Evolutionary conservation across 2,797 vertebrate genomes (phyloP), one percentile per base, ranked within the genome.

Genomic region (Hoplostethus mediterraneus): DNA sequence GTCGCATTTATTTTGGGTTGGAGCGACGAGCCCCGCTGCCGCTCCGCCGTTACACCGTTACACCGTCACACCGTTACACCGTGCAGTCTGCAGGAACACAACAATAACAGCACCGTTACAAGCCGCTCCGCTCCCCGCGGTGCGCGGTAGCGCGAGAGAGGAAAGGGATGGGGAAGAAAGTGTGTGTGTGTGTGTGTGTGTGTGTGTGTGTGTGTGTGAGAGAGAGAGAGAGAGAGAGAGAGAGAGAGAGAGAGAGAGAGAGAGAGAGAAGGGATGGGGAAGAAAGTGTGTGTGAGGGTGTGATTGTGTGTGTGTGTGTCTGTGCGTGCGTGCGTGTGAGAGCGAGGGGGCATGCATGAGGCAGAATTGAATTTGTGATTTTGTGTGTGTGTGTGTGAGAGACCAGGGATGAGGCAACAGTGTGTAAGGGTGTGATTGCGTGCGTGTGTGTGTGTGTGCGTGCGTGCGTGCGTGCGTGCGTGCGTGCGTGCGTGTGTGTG

Each of bases 71-170:
- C 73, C 51, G 65, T 45, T 45, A 60, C 73, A 10, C 45, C 6
- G 61, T 44, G 25, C 73, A 63, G 71, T 66, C 67, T 63, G 52
- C 67, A 60, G 52, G 49, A 49, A 68, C 69, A 71, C 1, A 21
- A 21, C 21, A 21, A 21, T 21, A 62, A 5, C 2, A 44, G 67
- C 75, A 48, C 47, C 17, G 60, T 8, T 21, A 21, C 6, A 62
- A 81, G 68, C 49, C 6, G 69, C 62, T 71, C 1, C 30, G 48
- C 76, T 81, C 60, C 63, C 76, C 61, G 73, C 48, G 67, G 72
- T 64, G 71, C 25, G 47, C 66, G 64, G 70, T 58, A 53, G 48
- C 58, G 63, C 9, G 60, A 31, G 44, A 33, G 56, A 36, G 33
- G 5, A 6, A 33, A 14, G 47, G 0, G n/a, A 31, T 4, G 6